Evolutionary conservation across 2,888 invertebrate species (phyloP).

Genomic region (Timandra comae): DNA sequence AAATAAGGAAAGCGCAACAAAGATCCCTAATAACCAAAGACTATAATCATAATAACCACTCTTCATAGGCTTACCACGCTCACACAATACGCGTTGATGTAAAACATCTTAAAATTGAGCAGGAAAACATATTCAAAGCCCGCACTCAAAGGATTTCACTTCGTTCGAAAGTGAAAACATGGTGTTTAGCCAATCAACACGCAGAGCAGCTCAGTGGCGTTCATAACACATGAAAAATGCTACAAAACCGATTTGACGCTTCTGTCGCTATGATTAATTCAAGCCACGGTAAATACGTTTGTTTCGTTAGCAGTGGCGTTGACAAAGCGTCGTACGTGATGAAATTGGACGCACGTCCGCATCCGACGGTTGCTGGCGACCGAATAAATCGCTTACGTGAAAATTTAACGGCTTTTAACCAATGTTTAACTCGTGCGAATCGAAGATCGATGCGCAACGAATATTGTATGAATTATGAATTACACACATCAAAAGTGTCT

Average conservation of each 20-base stretch:
- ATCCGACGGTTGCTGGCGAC: constrained; percentile 10
- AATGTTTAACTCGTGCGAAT: constrained; percentile 13
- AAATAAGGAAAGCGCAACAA: too few relatives aligned
- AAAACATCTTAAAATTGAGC: neutral
- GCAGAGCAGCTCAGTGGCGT: neutral
- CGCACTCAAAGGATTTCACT: too few relatives aligned
- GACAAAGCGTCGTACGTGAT: constrained; percentile 31
- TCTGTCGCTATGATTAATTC: constrained; percentile 32
- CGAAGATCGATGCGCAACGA: neutral
- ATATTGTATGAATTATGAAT: too few relatives aligned
- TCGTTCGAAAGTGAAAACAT: neutral
- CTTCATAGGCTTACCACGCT: neutral
- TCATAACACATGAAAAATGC: constrained; percentile 12
- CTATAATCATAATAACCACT: neutral
- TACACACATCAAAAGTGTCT: too few relatives aligned
- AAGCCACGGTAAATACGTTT: constrained; percentile 33
- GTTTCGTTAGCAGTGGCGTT: constrained; percentile 28
- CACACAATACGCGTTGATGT: neutral
- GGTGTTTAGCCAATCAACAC: neutral
- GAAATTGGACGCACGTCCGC: constrained; percentile 27
- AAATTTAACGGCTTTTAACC: constrained; percentile 19
- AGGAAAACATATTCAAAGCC: too few relatives aligned
- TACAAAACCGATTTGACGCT: constrained; percentile 17
- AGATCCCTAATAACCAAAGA: too few relatives aligned
- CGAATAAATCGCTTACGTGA: constrained; percentile 22